These are phyloP conservation scores for Plutella xylostella DNA, from an alignment of 2,888 invertebrate genomes.

Conservation along the genomic window DNA sequence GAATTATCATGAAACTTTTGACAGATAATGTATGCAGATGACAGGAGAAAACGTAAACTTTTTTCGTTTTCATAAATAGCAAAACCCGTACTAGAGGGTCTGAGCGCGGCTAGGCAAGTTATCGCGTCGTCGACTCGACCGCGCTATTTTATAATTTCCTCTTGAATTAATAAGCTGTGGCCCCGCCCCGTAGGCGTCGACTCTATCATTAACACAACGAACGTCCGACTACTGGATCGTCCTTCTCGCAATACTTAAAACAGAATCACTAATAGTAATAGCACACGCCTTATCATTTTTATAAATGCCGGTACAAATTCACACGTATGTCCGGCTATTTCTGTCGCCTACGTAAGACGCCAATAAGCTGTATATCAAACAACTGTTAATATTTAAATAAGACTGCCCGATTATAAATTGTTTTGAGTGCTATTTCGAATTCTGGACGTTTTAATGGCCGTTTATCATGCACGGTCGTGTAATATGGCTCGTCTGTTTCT, in stretches of 20 bases:
- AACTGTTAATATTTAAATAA: slow-evolving; percentile 48
- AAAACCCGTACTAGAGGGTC: no score
- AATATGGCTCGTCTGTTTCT: slow-evolving; percentile 24
- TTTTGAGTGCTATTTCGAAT: slow-evolving; percentile 24
- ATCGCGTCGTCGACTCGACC: not conserved
- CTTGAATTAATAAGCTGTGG: slow-evolving; percentile 57
- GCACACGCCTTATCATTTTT: slow-evolving; percentile 2
- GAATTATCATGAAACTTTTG: no score
- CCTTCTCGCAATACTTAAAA: no score
- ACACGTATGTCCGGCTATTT: slow-evolving; percentile 32
- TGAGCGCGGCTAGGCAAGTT: not conserved
- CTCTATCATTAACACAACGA: slow-evolving; percentile 56
- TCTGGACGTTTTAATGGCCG: slow-evolving; percentile 27
- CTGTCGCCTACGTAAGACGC: slow-evolving; percentile 36
- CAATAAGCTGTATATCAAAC: slow-evolving; percentile 33
- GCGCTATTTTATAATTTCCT: slow-evolving; percentile 52
- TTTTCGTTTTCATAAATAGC: no score
- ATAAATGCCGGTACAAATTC: slow-evolving; percentile 25
- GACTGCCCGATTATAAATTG: slow-evolving; percentile 40
- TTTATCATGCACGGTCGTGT: slow-evolving; percentile 26
- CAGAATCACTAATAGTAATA: slow-evolving; percentile 20
- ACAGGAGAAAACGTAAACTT: no score
- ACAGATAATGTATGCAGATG: no score
- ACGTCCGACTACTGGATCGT: slow-evolving; percentile 49
- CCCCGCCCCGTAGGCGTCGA: slow-evolving; percentile 64